A percentile compares a stretch with the other conserved stretches of the same genome.
Conservation (phyloP, 2,113 vertebrate species). For the Amazona vittata region DNA sequence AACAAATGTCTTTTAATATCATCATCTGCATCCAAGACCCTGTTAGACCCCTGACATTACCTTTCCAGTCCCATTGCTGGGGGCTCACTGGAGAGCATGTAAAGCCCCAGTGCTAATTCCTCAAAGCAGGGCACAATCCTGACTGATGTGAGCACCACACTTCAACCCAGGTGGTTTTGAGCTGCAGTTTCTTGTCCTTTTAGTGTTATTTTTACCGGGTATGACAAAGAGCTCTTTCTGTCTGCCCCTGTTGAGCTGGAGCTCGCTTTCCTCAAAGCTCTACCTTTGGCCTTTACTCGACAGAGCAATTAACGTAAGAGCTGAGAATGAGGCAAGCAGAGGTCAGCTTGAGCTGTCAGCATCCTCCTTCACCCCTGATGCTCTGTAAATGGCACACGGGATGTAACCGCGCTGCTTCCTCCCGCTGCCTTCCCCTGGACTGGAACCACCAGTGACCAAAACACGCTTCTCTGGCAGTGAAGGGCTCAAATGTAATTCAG, state of each 20-base stretch:
- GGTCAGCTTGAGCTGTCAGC: neutral
- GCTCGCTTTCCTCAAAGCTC: neutral
- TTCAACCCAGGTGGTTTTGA: constrained; percentile 13
- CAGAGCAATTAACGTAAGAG: constrained; percentile 3
- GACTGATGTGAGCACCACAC: neutral
- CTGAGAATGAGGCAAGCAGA: neutral
- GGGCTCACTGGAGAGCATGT: neutral
- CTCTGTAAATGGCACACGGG: neutral
- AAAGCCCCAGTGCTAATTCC: neutral
- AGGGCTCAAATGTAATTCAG: neutral
- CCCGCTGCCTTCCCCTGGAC: neutral
- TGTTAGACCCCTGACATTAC: neutral
- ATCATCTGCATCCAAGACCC: neutral
- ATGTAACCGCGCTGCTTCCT: rapidly evolving
- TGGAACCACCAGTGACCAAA: neutral
- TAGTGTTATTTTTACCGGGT: too few species aligned
- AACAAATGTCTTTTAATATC: rapidly evolving
- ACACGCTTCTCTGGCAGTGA: neutral
- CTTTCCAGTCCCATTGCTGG: neutral
- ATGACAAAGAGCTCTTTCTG: constrained; percentile 69
- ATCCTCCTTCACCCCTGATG: neutral
- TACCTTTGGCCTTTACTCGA: constrained; percentile 26
- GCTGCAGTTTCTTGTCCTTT: constrained; percentile 3
- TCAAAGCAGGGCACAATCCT: neutral
- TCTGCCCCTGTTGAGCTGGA: neutral